phyloP scores from a whole-genome alignment of 2,113 vertebrate genomes.

The Spea bombifrons region DNA sequence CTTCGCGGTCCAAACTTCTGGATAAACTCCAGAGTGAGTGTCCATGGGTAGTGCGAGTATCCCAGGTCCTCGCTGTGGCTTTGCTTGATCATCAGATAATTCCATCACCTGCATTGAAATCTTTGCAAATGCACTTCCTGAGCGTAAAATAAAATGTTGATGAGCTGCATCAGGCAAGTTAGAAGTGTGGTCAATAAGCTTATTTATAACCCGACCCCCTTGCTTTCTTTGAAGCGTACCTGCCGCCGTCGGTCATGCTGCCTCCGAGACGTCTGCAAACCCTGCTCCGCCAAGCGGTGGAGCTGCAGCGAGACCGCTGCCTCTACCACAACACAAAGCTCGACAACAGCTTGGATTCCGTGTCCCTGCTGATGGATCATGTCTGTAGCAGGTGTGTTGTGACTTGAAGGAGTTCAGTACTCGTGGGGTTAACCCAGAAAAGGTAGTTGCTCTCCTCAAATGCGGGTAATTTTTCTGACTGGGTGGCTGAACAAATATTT shows the following conservation, averaged over 20 bases:
- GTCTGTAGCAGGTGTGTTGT: conserved; percentile 87
- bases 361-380: conserved; percentile 93
- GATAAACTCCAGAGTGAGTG: conserved; percentile 96
- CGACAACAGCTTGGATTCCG: conserved; percentile 85
- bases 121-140: too few relatives aligned
- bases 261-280: conserved; percentile 91
- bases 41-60: neutral
- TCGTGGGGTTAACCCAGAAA: too few relatives aligned
- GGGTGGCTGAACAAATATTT: too few relatives aligned
- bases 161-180: too few relatives aligned
- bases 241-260: conserved; percentile 96
- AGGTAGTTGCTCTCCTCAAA: too few relatives aligned
- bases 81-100: too few relatives aligned
- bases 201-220: neutral
- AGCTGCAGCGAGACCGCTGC: conserved; percentile 92
- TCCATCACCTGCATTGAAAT: too few relatives aligned
- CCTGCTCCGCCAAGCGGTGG: conserved; percentile 89
- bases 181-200: too few relatives aligned
- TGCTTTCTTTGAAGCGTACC: conserved; percentile 72
- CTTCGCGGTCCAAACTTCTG: conserved; percentile 87
- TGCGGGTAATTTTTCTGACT: too few relatives aligned
- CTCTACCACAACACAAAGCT: conserved; percentile 96
- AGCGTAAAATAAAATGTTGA: too few relatives aligned
- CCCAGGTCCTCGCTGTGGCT: too few relatives aligned
- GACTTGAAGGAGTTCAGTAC: neutral